Percentiles rank a stretch among this genome's conserved stretches.
Conservation (phyloP, 2,888 invertebrate species). For the Tillus elongatus region DNA sequence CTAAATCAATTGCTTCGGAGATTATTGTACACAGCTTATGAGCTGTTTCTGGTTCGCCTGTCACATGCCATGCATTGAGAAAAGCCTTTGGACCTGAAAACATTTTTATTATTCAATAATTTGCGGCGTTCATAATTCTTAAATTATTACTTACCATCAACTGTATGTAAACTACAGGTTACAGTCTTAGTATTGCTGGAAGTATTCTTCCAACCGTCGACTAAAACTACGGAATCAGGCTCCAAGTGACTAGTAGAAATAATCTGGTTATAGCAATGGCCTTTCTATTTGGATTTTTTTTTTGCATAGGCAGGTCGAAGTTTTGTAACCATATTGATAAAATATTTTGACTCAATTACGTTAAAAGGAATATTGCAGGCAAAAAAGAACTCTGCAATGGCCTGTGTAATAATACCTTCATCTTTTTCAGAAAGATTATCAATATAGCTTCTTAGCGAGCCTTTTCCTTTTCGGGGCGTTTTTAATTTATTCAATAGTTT, state of each 20-base stretch:
- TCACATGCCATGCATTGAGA: neutral
- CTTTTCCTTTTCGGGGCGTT: no score
- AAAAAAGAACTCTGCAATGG: neutral
- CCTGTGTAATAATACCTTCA: neutral
- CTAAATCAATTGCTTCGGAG: conserved; percentile 2
- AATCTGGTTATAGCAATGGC: conserved; percentile 2
- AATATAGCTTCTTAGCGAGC: conserved; percentile 2
- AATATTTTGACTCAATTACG: neutral
- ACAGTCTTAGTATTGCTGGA: conserved; percentile 1
- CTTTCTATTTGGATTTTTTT: conserved; percentile 1
- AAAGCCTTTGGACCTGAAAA: no score
- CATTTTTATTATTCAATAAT: no score
- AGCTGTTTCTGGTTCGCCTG: neutral
- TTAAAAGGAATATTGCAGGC: conserved; percentile 2
- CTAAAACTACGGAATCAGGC: conserved; percentile 1
- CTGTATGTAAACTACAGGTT: neutral
- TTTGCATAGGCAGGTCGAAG: conserved; percentile 2
- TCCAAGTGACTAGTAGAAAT: conserved; percentile 1
- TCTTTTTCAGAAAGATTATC: conserved; percentile 1
- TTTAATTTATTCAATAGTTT: no score
- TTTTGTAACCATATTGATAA: neutral
- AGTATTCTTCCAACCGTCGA: conserved; percentile 1
- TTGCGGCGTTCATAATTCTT: neutral
- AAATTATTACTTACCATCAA: neutral
- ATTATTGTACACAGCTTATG: conserved; percentile 1